Evolutionary conservation across 1,140 invertebrate species (phyloP), one percentile per base, ranked within the genome.

Genomic region (Drosophila jambulina): DNA sequence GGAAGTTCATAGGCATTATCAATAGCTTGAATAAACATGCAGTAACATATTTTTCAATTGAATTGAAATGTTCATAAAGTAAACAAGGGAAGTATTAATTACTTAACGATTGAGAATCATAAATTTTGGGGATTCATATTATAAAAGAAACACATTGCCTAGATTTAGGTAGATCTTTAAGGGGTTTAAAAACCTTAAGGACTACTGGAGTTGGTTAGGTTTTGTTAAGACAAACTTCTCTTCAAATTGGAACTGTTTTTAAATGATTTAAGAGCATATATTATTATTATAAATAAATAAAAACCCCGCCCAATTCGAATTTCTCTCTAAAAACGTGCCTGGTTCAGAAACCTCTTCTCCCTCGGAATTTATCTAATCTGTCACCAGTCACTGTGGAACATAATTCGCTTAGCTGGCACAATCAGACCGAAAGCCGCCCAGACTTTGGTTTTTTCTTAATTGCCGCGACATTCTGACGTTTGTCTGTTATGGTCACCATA

Each of bases 401-500:
- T 38, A 49, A 49, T 40, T 68, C 15, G 19, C 34, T 38, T 21
- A 62, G 23, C 23, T 45, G 23, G 13, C 59, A 46, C 27, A 70
- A 56, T 70, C 63, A 70, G 46, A 53, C 23, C 7, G 4, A 46
- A 19, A 34, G 51, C 32, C 2, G 12, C 17, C 36, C 17, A 74
- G 48, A 62, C 48, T 63, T 71, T 77, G 49, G 57, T 34, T 51
- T 76, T 36, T 78, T 34, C 45, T 60, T 42, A 72, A 71, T 69
- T 49, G 29, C 60, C 36, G 12, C 13, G 25, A 34, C 6, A 34
- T 21, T 49, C 12, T 74, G 56, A 74, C 71, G 70, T 45, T 51
- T 69, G 51, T 51, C 45, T 48, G 29, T 25, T 38, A 67, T 54
- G 45, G 19, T 17, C 40, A 36, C 42, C 36, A 71, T 74, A 65